Evolutionary conservation across 2,888 invertebrate genomes (phyloP), one percentile per base, ranked within the genome.

Genomic region (Epinotia brunnichana): DNA sequence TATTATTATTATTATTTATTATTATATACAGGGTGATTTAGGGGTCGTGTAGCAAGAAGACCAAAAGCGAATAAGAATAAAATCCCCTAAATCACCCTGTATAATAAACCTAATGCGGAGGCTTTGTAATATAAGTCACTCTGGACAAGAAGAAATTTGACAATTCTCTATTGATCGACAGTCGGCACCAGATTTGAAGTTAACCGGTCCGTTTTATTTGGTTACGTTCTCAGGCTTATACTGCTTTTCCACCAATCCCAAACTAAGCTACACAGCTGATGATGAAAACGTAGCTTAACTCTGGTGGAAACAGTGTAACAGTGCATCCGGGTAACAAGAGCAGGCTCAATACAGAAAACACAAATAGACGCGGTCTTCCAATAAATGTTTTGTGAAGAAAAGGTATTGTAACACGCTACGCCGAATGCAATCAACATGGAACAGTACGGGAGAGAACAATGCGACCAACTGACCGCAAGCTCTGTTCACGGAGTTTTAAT

Each of bases 341-440:
- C 44, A 44, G 15, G 4, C 44, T 44, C 44, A 44, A 44, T 15
- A 15, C 44, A 17, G 29, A 67, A 44, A 17, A 7, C 51, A 39
- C 13, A 44, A 67, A 17, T 35, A 29, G 35, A 7, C 39, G 39
- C 10, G 17, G 39, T 59, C 39, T 57, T 59, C 39, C 59, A 39
- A 35, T 39, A 39, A 48, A 59, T 59, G 21, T 21, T 24, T 62
- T 63, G 44, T 48, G 24, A 15, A 57, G 15, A 29, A 15, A 48
- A 4, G 24, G 48, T 63, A 17, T n/a, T 62, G 61, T 11, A n/a
- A 21, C 44, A 61, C 51, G 29, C 48, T 24, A 9, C 48, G 11
- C 9, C 62, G 62, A 10, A 63, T 29, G 29, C 62, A 63, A 63
- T 63, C 62, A 63, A 17, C 29, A n/a, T 44, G 11, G 62, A 51